Evolutionary conservation across 1,140 invertebrate species (phyloP), one percentile per base, ranked within the genome.

Genomic region (Lordiphosa mommai): DNA sequence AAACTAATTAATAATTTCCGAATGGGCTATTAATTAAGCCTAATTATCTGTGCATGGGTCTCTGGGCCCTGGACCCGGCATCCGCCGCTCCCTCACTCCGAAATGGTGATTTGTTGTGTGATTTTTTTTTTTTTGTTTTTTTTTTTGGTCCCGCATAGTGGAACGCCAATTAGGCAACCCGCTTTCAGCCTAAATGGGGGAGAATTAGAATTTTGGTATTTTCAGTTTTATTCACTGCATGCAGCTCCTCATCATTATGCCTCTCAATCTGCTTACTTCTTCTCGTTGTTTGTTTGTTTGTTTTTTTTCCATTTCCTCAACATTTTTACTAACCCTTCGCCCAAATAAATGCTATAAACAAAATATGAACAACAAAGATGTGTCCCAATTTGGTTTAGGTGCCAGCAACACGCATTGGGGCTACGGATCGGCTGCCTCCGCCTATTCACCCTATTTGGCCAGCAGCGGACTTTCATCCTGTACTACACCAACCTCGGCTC

Each of bases 321-420:
- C n/a, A n/a, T 23, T 5, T 4, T 23, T 23, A 23, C 20, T 23
- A 23, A 23, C 20, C n/a, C n/a, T n/a, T n/a, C n/a, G n/a, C n/a
- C 2, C 29, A 34, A 4, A 3, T 53, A 4, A 30, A 13, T 30
- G 2, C 20, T 1, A 23, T 23, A 23, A 2, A 43, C 0, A 40
- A 30, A 6, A 46, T 57, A 47, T 9, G n/a, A 43, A 64, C 33
- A 32, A 52, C 23, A 55, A 61, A 41, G 94, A 94, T 89, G 93
- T 95, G 93, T 92, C 93, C 40, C 93, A 95, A 89, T 94, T 95
- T 79, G 93, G 94, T 33, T 88, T 94, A 87, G 93, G 94, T 74
- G 93, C 93, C 59, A 92, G 94, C 57, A 95, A 95, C 85, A 94
- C 94, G 2, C 93, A 94, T 67, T 96, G 94, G 94, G 94, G 94